These are phyloP conservation scores for Paramormyrops hopkinsi DNA, from an alignment of 2,797 vertebrate genomes.

Conservation along the genomic window DNA sequence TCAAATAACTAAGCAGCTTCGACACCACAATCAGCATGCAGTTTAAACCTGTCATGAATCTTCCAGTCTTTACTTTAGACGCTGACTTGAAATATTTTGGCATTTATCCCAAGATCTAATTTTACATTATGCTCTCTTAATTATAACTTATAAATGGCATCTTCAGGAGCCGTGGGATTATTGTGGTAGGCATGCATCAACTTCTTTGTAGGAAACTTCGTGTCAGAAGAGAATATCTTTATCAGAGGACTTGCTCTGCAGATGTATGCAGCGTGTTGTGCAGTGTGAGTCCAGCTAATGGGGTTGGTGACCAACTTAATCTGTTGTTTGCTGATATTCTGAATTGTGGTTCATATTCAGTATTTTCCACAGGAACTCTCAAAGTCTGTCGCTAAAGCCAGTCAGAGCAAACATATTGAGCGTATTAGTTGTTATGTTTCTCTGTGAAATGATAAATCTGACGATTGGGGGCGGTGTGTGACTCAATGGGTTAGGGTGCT, in stretches of 20 bases:
- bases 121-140: constrained; percentile 30
- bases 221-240: neutral
- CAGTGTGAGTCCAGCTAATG: neutral
- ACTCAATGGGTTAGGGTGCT: neutral
- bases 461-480: neutral
- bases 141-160: constrained; percentile 33
- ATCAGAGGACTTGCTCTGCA: neutral
- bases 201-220: neutral
- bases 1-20: constrained; percentile 20
- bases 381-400: neutral
- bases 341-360: neutral
- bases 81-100: constrained; percentile 41
- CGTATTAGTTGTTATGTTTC: neutral
- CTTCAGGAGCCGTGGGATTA: constrained; percentile 28
- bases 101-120: constrained; percentile 38
- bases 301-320: neutral
- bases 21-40: neutral
- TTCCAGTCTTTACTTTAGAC: constrained; percentile 35
- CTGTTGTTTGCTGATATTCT: neutral
- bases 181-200: constrained; percentile 27
- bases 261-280: neutral
- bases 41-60: constrained; percentile 14
- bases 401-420: neutral
- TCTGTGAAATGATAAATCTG: neutral
- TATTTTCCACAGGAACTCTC: neutral